Percentiles rank a stretch among this genome's conserved stretches.
phyloP scores from a whole-genome alignment of 2,797 vertebrate genomes.

The Pseudocheirus occidentalis region DNA sequence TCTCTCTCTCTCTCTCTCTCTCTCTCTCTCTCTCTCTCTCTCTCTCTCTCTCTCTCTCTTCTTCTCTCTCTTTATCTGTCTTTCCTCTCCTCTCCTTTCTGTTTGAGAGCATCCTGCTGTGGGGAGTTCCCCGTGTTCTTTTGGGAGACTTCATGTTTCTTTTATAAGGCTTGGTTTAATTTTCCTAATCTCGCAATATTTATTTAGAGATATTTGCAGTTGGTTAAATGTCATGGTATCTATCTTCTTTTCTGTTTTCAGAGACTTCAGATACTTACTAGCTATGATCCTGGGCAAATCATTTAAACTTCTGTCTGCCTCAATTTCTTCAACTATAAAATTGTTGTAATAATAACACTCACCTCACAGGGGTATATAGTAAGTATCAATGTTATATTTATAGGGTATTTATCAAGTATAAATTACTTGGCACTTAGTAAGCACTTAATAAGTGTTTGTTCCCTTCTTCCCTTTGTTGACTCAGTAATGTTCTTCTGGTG shows the following conservation, averaged over 20 bases:
- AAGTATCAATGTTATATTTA: neutral
- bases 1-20: no score
- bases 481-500: neutral
- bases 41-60: no score
- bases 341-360: neutral
- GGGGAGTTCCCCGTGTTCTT: neutral
- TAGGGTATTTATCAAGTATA: neutral
- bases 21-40: no score
- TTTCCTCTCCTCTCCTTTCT: no score
- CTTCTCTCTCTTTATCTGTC: no score
- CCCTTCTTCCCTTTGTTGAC: neutral
- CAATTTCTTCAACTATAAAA: neutral
- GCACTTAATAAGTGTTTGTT: neutral
- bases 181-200: neutral
- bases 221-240: neutral
- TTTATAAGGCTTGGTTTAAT: neutral
- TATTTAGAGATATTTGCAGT: neutral
- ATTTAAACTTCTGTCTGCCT: neutral
- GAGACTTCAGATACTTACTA: neutral
- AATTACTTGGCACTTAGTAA: neutral
- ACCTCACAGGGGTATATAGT: neutral
- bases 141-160: neutral
- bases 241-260: neutral
- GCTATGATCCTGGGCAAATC: neutral
- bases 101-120: neutral